Evolutionary conservation across 1,140 invertebrate species (phyloP), one percentile per base, ranked within the genome.

Genomic region (Ctenoplectra terminalis): DNA sequence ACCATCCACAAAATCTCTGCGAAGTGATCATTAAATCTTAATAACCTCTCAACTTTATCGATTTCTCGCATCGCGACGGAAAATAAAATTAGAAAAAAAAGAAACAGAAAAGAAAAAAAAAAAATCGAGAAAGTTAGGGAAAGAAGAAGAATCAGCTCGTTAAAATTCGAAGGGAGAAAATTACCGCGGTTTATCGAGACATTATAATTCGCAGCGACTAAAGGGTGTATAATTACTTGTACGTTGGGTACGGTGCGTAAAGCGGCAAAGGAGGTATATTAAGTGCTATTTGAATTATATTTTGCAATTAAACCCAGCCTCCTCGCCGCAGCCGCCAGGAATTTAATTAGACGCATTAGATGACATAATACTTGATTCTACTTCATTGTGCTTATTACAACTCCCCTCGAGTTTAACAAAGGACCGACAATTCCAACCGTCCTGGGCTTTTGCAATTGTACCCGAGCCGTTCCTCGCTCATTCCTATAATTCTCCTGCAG

Each of bases 321-420:
- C 31, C 26, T 20, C 66, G 48, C 20, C 48, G 48, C 67, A 26
- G 29, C 48, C 23, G 67, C 23, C 54, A 54, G 46, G 77, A 80
- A 80, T 80, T 80, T 80, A 80, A 80, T 80, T 80, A 80, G 69
- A 52, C 58, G 58, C 69, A 80, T 80, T 80, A 80, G 69, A 80
- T 64, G 77, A 73, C 69, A 80, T 60, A 80, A 80, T 80, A 80
- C 69, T 73, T 80, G 77, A 73, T 80, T 72, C 67, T 72, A 52
- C 56, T 71, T 80, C 69, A 73, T 63, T 63, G 69, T 80, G 71
- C 77, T 80, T 80, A 80, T 73, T 72, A 72, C 77, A 61, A 72
- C 34, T 63, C 56, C 46, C 56, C 56, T 31, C 15, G 48, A 34
- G 77, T 80, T 73, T 52, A 80, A 80, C 77, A 80, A 80, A 80